Evolutionary conservation across 2,888 invertebrate genomes (phyloP), one percentile per base, ranked within the genome.

Genomic region (Himalopsyche japonica): DNA sequence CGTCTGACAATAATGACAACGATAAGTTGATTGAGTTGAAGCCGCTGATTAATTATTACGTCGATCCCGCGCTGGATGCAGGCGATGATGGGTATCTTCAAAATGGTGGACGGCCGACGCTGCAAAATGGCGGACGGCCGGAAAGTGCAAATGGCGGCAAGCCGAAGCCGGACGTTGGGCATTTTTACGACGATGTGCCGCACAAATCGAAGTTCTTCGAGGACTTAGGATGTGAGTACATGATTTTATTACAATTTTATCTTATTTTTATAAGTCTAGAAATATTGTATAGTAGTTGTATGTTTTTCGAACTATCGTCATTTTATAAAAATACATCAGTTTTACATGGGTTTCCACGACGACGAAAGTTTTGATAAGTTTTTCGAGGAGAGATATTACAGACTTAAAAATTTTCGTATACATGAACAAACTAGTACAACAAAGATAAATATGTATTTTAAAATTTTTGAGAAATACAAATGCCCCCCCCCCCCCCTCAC

Each of bases 171-270:
- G 87, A 86, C 20, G 83, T 87, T 4, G 85, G 82, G 34, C 87
- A 87, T n/a, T 87, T 87, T 78, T 87, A 87, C 80, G 87, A 87
- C 37, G 84, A 85, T 43, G 87, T 87, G 34, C 86, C 87, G 7
- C 89, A 89, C 43, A 92, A 91, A 85, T 90, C 93, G n/a, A 94
- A 94, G 89, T 95, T 95, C 88, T 95, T 95, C 88, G 95, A 95
- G 88, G 95, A 95, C 88, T 89, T 95, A 84, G 95, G 94, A 88
- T 89, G 95, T 95, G 92, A 95, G 95, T 94, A 91, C 10, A 30
- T 1, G 12, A 20, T 64, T 34, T 57, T 18, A 7, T 27, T 2
- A 10, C 30, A 7, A 34, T n/a, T 70, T 10, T n/a, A 12, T 43
- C 6, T 32, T 32, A 32, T 4, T 32, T 32, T 3, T 32, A 32